These are phyloP conservation scores for Dicycla oo DNA, from an alignment of 2,888 invertebrate species.

Conservation along the genomic window DNA sequence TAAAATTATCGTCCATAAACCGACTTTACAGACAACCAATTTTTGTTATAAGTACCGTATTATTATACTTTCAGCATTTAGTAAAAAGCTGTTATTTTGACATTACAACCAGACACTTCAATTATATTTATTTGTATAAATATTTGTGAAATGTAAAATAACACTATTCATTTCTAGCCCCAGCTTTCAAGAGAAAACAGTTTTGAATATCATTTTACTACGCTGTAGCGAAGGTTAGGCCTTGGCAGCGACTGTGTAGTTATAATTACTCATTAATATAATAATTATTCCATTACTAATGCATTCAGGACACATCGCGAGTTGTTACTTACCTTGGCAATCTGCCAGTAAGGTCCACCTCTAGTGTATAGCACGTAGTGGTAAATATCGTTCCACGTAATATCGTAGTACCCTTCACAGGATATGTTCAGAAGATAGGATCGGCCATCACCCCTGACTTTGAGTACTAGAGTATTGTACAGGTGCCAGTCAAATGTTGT, in stretches of 20 bases:
- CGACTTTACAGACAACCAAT: no score
- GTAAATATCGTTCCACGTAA: conserved; percentile 97
- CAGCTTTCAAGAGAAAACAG: conserved; percentile 5
- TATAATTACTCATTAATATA: conserved; percentile 24
- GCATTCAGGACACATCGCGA: conserved; percentile 14
- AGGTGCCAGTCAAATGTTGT: conserved; percentile 93
- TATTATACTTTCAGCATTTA: no score
- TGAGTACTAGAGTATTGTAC: conserved; percentile 94
- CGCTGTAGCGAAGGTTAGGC: background rate
- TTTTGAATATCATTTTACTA: conserved; percentile 8
- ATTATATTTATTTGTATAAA: no score
- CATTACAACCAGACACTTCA: no score
- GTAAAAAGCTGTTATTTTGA: no score
- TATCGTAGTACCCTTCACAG: conserved; percentile 94
- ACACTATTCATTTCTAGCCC: background rate
- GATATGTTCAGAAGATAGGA: conserved; percentile 96
- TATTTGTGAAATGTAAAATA: background rate
- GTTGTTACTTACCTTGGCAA: conserved; percentile 91
- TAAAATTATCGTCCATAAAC: no score
- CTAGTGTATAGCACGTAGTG: conserved; percentile 97
- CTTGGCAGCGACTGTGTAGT: conserved; percentile 15
- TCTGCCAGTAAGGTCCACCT: conserved; percentile 99
- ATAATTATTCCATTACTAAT: conserved; percentile 26
- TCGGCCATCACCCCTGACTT: conserved; percentile 98
- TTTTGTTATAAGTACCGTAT: no score